Percentiles rank a stretch among this genome's conserved stretches.
Conservation (phyloP, 53 echinoderm and acorn worm species). For the Glandiceps talaboti region DNA sequence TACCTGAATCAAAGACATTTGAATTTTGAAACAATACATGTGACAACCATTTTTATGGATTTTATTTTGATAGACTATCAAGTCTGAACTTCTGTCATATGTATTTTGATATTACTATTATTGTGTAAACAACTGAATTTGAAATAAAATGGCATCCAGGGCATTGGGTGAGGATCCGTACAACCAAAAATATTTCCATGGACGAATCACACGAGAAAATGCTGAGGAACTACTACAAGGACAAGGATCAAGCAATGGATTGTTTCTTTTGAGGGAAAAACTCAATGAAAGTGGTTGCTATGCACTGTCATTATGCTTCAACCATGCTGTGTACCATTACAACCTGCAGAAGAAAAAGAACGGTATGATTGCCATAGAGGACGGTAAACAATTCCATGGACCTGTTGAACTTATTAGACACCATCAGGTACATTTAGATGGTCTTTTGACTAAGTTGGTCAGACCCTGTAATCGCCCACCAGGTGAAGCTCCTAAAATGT, state of each 20-base stretch:
- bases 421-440: constrained; percentile 77
- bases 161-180: constrained; percentile 44
- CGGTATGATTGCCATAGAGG: constrained; percentile 86
- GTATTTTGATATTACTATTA: too few species aligned
- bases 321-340: constrained; percentile 77
- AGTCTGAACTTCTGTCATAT: too few species aligned
- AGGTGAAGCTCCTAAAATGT: constrained; percentile 49
- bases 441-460: constrained; percentile 58
- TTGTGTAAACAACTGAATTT: too few species aligned
- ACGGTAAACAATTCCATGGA: constrained; percentile 78
- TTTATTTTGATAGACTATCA: too few species aligned
- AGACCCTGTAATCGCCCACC: constrained; percentile 44
- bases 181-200: constrained; percentile 65
- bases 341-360: constrained; percentile 83
- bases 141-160: constrained; percentile 3
- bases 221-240: constrained; percentile 61
- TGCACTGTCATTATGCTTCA: constrained; percentile 76
- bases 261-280: constrained; percentile 75
- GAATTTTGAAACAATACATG: too few species aligned
- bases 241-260: constrained; percentile 47
- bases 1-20: too few species aligned
- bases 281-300: constrained; percentile 78
- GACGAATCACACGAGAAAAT: constrained; percentile 86
- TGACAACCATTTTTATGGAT: too few species aligned
- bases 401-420: constrained; percentile 78